Conservation (phyloP, 1,140 invertebrate species). For the Trichomalopsis sarcophagae region DNA sequence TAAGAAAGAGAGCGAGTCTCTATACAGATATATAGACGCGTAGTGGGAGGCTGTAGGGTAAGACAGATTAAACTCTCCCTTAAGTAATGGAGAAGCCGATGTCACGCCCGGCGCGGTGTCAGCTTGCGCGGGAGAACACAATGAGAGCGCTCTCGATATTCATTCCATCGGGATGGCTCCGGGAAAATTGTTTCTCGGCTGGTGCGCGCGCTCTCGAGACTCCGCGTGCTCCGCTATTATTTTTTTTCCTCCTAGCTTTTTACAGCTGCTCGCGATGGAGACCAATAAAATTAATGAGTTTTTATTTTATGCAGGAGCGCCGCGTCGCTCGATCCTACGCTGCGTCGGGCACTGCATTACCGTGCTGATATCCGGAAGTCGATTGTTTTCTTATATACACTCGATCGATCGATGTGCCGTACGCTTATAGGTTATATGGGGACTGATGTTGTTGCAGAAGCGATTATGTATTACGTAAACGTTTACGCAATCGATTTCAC, state of each 20-base stretch:
- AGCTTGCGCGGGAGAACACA: neutral
- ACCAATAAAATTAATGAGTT: neutral
- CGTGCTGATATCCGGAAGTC: too few species aligned
- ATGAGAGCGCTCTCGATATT: conserved; percentile 22
- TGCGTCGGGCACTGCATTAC: too few species aligned
- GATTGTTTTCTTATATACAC: too few species aligned
- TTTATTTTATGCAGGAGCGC: neutral
- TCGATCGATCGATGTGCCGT: too few species aligned
- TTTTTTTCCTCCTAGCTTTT: neutral
- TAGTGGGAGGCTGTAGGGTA: neutral
- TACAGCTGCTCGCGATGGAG: neutral
- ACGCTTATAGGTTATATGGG: too few species aligned
- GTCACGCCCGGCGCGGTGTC: conserved; percentile 18
- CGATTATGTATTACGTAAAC: too few species aligned
- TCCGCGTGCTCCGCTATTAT: neutral
- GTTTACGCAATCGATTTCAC: too few species aligned
- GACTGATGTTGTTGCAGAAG: too few species aligned
- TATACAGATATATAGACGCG: neutral
- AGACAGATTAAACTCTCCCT: conserved; percentile 39
- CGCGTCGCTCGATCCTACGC: too few species aligned
- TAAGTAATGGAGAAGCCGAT: conserved; percentile 37
- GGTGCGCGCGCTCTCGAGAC: neutral
- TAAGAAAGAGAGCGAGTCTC: neutral
- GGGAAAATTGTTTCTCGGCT: conserved; percentile 4
- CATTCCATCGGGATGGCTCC: neutral